Percentiles rank a stretch among this genome's conserved stretches.
Evolutionary conservation across 2,113 vertebrate species (phyloP).

Genomic region (Sinocyclocheilus anophthalmus): DNA sequence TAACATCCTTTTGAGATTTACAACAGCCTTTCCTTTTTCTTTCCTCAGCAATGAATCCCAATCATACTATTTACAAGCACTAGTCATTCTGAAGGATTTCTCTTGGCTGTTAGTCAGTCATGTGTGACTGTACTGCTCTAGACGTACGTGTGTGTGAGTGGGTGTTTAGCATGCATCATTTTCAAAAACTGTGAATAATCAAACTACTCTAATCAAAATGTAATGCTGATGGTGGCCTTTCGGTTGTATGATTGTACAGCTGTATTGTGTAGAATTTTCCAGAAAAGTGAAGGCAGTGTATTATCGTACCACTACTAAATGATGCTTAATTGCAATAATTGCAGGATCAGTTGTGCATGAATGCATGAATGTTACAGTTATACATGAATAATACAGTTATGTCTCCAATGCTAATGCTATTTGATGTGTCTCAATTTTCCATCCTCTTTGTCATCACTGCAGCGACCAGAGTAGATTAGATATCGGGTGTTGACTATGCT

Average conservation of each 20-base stretch:
- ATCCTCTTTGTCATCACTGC: too few relatives aligned
- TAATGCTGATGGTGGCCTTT: neutral
- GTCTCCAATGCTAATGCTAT: too few relatives aligned
- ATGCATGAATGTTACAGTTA: neutral
- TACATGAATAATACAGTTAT: neutral
- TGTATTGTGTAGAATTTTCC: neutral
- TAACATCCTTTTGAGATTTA: neutral
- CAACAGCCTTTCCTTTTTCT: neutral
- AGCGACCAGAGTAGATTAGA: too few relatives aligned
- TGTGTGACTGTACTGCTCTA: neutral
- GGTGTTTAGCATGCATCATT: neutral
- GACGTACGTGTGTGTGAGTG: neutral
- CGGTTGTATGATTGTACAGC: neutral
- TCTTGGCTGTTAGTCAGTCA: constrained; percentile 21
- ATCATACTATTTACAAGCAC: constrained; percentile 10
- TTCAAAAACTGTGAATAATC: neutral
- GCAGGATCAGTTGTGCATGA: neutral
- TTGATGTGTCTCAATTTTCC: too few relatives aligned
- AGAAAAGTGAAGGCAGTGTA: neutral
- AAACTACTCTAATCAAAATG: neutral
- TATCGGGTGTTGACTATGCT: too few relatives aligned
- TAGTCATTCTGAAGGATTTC: constrained; percentile 17
- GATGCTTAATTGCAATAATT: neutral
- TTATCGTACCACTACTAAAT: neutral
- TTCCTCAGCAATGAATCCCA: neutral